Evolutionary conservation across 2,888 invertebrate species (phyloP).

Genomic region (Lasiommata megera): DNA sequence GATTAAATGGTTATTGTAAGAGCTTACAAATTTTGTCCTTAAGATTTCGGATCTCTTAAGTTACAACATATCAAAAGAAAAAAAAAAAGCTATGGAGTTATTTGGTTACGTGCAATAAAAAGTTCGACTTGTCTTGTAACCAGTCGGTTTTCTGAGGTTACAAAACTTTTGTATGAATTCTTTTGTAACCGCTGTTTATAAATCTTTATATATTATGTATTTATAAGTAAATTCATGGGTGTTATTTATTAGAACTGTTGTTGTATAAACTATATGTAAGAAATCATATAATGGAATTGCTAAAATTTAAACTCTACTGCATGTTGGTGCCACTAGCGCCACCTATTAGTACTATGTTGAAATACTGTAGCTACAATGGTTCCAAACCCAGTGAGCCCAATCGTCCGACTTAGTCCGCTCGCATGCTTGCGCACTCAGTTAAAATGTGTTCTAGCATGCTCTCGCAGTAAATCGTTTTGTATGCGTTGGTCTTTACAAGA

Average conservation of each 20-base stretch:
- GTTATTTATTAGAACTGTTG: not conserved
- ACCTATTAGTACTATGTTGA: too few species aligned
- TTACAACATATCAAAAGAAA: slow-evolving; percentile 30
- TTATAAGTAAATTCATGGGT: not conserved
- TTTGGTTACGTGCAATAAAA: slow-evolving; percentile 14
- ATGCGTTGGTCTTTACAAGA: too few species aligned
- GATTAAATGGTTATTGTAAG: slow-evolving; percentile 22
- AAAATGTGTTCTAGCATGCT: too few species aligned
- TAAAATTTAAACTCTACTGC: not conserved
- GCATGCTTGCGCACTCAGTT: too few species aligned
- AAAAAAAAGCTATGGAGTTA: slow-evolving; percentile 23
- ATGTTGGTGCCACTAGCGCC: too few species aligned
- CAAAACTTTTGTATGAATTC: not conserved
- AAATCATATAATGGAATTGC: not conserved
- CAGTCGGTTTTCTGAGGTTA: not conserved
- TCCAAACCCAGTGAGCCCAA: too few species aligned
- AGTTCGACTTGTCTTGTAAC: not conserved
- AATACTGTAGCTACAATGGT: too few species aligned
- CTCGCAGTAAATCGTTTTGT: too few species aligned
- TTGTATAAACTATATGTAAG: not conserved
- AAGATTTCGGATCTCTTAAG: slow-evolving; percentile 30
- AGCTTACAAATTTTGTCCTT: slow-evolving; percentile 27
- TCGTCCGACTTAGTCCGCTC: too few species aligned
- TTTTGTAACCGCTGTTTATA: not conserved
- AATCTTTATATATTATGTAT: not conserved